Conservation (phyloP, 2,797 vertebrate species). For the Eulemur rubriventer region DNA sequence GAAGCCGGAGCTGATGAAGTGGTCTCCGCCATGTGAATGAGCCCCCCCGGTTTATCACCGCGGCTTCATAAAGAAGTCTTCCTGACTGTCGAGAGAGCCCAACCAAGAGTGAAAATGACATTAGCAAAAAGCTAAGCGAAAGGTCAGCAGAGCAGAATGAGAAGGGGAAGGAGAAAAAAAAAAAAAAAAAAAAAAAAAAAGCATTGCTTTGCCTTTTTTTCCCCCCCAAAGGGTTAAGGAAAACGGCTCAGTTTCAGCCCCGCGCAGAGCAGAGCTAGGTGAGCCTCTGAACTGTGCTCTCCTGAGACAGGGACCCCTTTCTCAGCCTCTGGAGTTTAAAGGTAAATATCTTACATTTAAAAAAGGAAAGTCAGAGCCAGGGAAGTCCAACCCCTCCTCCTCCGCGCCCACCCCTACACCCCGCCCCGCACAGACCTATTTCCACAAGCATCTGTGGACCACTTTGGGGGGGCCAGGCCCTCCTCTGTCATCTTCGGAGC, state of each 20-base stretch:
- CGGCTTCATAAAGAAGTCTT: slow-evolving; percentile 83
- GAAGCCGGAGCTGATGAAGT: slow-evolving; percentile 82
- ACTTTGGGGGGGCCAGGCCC: fast-evolving
- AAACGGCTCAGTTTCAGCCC: neutral
- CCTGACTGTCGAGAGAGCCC: slow-evolving; percentile 81
- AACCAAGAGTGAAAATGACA: slow-evolving; percentile 87
- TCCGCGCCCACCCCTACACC: fast-evolving
- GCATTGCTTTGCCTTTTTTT: neutral
- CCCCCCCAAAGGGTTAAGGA: slow-evolving; percentile 44
- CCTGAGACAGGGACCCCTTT: neutral
- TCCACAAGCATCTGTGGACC: fast-evolving
- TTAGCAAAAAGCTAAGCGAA: slow-evolving; percentile 84
- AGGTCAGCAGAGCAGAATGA: slow-evolving; percentile 82
- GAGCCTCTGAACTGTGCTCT: neutral
- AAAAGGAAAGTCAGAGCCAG: fast-evolving
- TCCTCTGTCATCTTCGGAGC: no score
- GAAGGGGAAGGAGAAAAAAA: neutral
- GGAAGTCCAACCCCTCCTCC: no score
- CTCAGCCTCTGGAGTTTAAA: neutral
- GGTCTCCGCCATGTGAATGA: slow-evolving; percentile 78
- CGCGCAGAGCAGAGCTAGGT: fast-evolving
- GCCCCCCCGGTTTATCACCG: slow-evolving; percentile 81
- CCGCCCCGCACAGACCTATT: no score
- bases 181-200: neutral
- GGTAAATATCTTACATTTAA: neutral